Base-by-base conservation (phyloP, 2,888 invertebrate species). In the Oscheius sp. region DNA sequence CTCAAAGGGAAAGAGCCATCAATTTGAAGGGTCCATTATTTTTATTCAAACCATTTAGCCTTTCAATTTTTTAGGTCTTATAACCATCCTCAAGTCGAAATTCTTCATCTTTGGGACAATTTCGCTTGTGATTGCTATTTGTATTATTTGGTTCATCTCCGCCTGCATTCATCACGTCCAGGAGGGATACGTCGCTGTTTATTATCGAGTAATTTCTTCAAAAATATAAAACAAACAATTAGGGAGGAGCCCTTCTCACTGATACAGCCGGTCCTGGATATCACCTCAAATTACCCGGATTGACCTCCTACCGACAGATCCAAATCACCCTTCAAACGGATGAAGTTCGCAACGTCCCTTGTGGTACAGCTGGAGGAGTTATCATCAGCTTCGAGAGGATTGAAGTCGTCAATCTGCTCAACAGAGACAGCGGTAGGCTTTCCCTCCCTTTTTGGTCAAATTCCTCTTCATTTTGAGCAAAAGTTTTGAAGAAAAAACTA, bases 361-460 rank as follows among this genome's bases (percentile, higher is more conserved):
- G 61, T 27, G 61, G 61, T n/a, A 61, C 61, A n/a, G 61, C 61
- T 23, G 61, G 61, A 15, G 61, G 61, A n/a, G 61, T 61, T 0
- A 61, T 61, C 31, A 61, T 61, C 45, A 61, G 45, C n/a, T 61
- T 61, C 61, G 61, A 61, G 27, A 39, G 61, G 15, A 61, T 61
- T n/a, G 61, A 61, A 45, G 61, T 61, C 45, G 61, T 61, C 61
- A 61, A 61, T 15, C 20, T 61, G 29, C 45, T 61, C 45, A 45
- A 27, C 15, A 1, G 10, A 12, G 31, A 6, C 45, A 61, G 61
- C n/a, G 61, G 61, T 61, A 39, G 27, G 61, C 45, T 15, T n/a
- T 39, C 12, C 17, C 5, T n/a, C n/a, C n/a, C n/a, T n/a, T n/a
- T n/a, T n/a, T n/a, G n/a, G n/a, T n/a, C n/a, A n/a, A n/a, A n/a